Percentiles rank a stretch among this genome's conserved stretches.
phyloP scores from a whole-genome alignment of 1,140 invertebrate genomes.

The Ceratosolen fusciceps region DNA sequence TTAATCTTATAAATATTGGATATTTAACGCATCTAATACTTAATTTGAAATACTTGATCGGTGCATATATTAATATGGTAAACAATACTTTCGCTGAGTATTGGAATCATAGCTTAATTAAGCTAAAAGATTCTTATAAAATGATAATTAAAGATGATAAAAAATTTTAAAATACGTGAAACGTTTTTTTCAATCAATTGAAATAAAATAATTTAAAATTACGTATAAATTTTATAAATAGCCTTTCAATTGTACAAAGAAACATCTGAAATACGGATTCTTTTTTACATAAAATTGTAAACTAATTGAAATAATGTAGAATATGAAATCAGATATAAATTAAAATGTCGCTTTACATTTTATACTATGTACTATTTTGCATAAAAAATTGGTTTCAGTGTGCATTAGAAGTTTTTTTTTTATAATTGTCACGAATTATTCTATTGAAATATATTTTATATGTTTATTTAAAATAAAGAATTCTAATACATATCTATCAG shows the following conservation, averaged over 20 bases:
- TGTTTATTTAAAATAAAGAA: no score
- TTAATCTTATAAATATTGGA: conserved; percentile 2
- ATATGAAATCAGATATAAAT: neutral
- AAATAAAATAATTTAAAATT: neutral
- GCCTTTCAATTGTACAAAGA: no score
- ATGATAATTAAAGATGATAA: neutral
- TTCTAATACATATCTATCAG: no score
- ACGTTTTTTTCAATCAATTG: neutral
- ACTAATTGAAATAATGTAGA: neutral
- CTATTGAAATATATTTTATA: no score
- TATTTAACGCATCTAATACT: neutral
- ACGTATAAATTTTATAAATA: neutral
- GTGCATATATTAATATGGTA: conserved; percentile 21
- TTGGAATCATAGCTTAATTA: conserved; percentile 23
- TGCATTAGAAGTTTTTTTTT: no score
- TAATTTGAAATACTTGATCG: conserved; percentile 34
- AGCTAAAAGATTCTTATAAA: neutral
- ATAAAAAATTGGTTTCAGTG: neutral
- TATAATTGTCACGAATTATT: no score
- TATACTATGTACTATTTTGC: neutral
- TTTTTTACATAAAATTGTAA: no score
- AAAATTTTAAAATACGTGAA: neutral
- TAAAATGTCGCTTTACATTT: neutral
- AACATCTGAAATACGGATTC: no score
- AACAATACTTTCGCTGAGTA: conserved; percentile 39